Conservation (phyloP, 2,797 vertebrate species). For the Lutjanus argentimaculatus region DNA sequence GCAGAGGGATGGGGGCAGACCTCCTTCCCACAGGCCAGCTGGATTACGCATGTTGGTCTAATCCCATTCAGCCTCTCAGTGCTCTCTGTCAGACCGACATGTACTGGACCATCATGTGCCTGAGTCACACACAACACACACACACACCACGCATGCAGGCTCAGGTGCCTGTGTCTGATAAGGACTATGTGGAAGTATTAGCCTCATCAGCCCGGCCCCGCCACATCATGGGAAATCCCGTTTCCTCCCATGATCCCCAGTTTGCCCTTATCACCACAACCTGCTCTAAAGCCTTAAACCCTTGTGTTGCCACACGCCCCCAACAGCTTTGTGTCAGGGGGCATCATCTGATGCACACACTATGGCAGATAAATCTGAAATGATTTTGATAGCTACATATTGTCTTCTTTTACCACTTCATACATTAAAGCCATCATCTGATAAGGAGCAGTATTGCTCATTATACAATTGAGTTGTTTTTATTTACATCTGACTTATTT, state of each 20-base stretch:
- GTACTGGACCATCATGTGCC: constrained; percentile 50
- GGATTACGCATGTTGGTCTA: constrained; percentile 81
- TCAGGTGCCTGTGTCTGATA: constrained; percentile 77
- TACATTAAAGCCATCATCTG: background rate
- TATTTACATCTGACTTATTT: background rate
- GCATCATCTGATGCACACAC: constrained; percentile 60
- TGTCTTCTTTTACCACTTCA: background rate
- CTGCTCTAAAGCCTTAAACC: constrained; percentile 69
- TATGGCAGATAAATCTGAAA: constrained; percentile 23
- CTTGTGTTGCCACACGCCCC: constrained; percentile 53
- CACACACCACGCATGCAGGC: constrained; percentile 16
- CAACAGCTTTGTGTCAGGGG: constrained; percentile 67
- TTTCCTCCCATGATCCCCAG: constrained; percentile 69
- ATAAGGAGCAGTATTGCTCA: too few species aligned
- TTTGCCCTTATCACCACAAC: constrained; percentile 66
- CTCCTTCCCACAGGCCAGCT: constrained; percentile 60
- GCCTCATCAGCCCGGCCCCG: constrained; percentile 44
- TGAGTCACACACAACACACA: constrained; percentile 17
- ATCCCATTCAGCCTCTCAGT: constrained; percentile 75
- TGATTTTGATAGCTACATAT: background rate
- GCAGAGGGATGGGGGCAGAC: constrained; percentile 72
- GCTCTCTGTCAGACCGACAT: constrained; percentile 45
- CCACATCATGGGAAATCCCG: constrained; percentile 62
- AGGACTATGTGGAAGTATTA: constrained; percentile 64
- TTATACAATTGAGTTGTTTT: background rate